A percentile compares a stretch with the other conserved stretches of the same genome.
These are phyloP conservation scores for Oxytorus armatus DNA, from an alignment of 2,888 invertebrate species.

Conservation along the genomic window DNA sequence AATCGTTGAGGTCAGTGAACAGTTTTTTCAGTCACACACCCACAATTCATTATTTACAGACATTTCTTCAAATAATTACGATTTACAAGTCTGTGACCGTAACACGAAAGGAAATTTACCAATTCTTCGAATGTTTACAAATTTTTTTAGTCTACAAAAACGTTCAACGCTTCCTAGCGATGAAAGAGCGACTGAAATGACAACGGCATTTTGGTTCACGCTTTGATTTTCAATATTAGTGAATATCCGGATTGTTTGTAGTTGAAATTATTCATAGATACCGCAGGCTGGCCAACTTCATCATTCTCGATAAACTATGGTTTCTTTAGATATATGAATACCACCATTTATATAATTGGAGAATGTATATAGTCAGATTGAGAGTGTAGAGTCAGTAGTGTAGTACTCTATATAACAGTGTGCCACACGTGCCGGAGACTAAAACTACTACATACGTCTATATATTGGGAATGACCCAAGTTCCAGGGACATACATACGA, in stretches of 20 bases:
- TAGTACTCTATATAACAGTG: slow-evolving; percentile 4
- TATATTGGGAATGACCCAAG: slow-evolving; percentile 24
- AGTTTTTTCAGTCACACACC: too few relatives aligned
- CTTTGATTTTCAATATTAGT: background rate
- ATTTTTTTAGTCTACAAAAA: too few relatives aligned
- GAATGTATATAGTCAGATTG: background rate
- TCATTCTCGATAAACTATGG: background rate
- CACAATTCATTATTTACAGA: too few relatives aligned
- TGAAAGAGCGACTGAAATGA: background rate
- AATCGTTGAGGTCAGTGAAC: too few relatives aligned
- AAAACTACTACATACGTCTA: background rate
- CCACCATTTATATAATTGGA: background rate
- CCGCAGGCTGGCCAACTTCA: background rate
- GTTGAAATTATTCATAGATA: background rate
- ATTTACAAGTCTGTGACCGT: too few relatives aligned
- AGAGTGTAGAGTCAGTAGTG: background rate
- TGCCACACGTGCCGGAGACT: background rate
- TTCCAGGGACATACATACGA: slow-evolving; percentile 32
- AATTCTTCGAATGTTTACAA: too few relatives aligned
- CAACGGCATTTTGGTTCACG: background rate
- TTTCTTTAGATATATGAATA: background rate
- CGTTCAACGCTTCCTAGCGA: too few relatives aligned
- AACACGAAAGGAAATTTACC: too few relatives aligned
- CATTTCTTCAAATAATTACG: too few relatives aligned
- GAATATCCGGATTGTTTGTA: background rate